Evolutionary conservation across 2,113 vertebrate genomes (phyloP).

Genomic region (Edolisoma coerulescens): DNA sequence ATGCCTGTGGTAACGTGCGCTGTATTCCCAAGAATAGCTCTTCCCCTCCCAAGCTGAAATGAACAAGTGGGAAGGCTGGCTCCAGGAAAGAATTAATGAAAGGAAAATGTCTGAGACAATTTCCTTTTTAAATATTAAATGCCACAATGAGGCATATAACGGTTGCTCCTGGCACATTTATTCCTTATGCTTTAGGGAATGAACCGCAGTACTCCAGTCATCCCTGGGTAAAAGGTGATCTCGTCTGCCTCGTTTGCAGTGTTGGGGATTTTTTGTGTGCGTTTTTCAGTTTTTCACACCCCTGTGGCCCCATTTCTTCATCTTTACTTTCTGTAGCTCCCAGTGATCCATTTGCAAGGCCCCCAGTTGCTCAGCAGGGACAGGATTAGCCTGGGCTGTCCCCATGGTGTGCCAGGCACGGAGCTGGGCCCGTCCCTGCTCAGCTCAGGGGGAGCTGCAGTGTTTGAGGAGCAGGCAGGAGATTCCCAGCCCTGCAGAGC

Average conservation of each 20-base stretch:
- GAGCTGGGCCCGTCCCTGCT: fast-evolving
- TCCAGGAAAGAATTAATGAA: conserved; percentile 36
- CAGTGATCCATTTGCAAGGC: not conserved
- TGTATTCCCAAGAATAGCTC: not conserved
- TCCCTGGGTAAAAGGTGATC: not conserved
- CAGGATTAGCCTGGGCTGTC: not conserved
- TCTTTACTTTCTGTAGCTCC: not conserved
- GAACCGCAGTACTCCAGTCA: not conserved
- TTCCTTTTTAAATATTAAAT: conserved; percentile 10
- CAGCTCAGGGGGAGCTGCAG: not conserved
- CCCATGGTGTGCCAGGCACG: not conserved
- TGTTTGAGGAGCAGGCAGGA: not conserved
- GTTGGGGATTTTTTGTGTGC: fast-evolving
- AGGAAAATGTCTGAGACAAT: conserved; percentile 25
- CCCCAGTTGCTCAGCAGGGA: not conserved
- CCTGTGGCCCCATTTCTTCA: not conserved
- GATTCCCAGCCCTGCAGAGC: not conserved
- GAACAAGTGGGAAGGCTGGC: not conserved
- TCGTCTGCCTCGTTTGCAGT: not conserved
- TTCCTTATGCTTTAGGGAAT: not conserved
- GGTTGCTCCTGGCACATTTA: not conserved
- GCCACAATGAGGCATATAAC: not conserved
- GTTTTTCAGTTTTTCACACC: not conserved
- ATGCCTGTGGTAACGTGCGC: not conserved
- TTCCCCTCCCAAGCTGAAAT: not conserved